These are phyloP conservation scores for Littorina saxatilis DNA, from an alignment of 1,140 invertebrate species.

Conservation along the genomic window DNA sequence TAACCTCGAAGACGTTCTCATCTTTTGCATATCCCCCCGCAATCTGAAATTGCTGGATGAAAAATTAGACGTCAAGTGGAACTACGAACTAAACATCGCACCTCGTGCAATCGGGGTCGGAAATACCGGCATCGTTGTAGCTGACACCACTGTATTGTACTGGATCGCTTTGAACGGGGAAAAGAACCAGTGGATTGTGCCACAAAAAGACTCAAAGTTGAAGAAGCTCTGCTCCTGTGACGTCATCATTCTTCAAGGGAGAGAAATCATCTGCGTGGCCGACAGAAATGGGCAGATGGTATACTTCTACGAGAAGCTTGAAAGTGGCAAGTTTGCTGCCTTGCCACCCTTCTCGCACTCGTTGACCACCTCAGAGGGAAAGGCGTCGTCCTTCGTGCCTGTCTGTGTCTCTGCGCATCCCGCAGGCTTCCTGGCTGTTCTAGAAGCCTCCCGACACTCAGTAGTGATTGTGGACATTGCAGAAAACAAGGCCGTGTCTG, in stretches of 20 bases:
- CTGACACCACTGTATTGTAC: constrained; percentile 1
- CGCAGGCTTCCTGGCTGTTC: neutral
- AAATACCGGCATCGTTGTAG: constrained; percentile 18
- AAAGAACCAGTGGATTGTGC: constrained; percentile 14
- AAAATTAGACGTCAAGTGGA: neutral
- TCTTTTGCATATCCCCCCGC: neutral
- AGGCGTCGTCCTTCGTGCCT: neutral
- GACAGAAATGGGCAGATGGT: constrained; percentile 54
- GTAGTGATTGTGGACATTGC: constrained; percentile 2
- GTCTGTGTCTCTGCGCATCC: neutral
- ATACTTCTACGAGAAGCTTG: constrained; percentile 52
- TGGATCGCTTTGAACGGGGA: constrained; percentile 28
- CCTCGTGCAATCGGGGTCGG: constrained; percentile 3
- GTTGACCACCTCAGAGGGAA: no score
- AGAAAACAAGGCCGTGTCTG: neutral
- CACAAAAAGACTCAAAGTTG: constrained; percentile 9
- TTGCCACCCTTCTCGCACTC: constrained; percentile 32
- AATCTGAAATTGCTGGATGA: neutral
- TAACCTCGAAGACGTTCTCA: neutral
- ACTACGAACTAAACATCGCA: neutral
- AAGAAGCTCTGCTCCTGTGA: constrained; percentile 14
- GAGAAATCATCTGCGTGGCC: constrained; percentile 41
- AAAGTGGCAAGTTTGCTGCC: constrained; percentile 35
- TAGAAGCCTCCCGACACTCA: neutral
- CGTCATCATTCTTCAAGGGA: constrained; percentile 16